Conservation (phyloP, 1,140 invertebrate species). For the Drosophila bipectinata region DNA sequence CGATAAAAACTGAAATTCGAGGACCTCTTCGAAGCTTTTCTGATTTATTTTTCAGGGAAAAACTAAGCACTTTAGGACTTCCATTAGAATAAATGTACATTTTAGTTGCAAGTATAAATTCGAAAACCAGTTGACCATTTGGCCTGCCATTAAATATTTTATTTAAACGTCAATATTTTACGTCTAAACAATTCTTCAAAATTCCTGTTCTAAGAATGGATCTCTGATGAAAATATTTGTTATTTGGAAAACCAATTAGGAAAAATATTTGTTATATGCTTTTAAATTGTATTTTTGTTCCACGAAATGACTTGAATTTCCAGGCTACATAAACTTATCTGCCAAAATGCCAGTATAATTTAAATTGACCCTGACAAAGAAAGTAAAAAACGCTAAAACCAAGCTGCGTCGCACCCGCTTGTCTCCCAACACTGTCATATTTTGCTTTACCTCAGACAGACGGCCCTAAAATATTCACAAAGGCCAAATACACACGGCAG, state of each 20-base stretch:
- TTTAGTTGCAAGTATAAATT: not conserved
- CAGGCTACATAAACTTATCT: not conserved
- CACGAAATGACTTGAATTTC: not conserved
- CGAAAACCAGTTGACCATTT: not conserved
- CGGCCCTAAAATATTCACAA: constrained; percentile 52
- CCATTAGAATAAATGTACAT: constrained; percentile 1
- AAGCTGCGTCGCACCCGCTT: constrained; percentile 4
- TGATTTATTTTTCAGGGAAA: not conserved
- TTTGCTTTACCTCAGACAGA: constrained; percentile 20
- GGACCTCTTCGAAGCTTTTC: not conserved
- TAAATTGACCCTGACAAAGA: constrained; percentile 45
- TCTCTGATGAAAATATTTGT: not conserved
- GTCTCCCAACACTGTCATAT: not conserved
- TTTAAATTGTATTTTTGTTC: not conserved
- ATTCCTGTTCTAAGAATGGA: too few relatives aligned
- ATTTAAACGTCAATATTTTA: not conserved
- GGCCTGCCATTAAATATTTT: too few relatives aligned
- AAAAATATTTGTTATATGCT: not conserved
- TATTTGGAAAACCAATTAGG: not conserved
- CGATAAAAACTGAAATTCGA: constrained; percentile 6
- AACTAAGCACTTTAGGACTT: constrained; percentile 7
- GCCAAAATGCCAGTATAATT: constrained; percentile 33
- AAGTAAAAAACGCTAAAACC: constrained; percentile 15
- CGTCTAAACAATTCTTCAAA: not conserved
- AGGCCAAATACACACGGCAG: constrained; percentile 42